These are phyloP conservation scores for Palloptera scutellata DNA, from an alignment of 2,888 invertebrate species.

Conservation along the genomic window DNA sequence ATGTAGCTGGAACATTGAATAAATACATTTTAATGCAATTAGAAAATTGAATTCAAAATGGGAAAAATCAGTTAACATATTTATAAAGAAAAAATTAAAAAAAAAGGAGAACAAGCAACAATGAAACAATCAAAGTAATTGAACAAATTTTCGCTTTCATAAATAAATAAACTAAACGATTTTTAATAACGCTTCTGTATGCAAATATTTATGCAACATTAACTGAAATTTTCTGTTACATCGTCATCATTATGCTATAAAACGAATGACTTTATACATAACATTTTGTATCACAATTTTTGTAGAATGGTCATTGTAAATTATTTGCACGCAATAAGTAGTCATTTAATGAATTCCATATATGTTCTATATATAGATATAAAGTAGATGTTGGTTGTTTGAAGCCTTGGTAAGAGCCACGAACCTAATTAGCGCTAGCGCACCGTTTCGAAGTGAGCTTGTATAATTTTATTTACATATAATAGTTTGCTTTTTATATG, in stretches of 20 bases:
- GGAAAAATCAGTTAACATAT: background rate
- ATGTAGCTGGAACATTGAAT: conserved; percentile 22
- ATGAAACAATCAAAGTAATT: background rate
- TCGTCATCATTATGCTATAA: too few relatives aligned
- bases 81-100: too few relatives aligned
- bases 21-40: conserved; percentile 8
- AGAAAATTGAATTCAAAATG: conserved; percentile 18
- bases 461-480: too few relatives aligned
- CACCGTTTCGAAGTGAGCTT: too few relatives aligned
- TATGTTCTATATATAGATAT: too few relatives aligned
- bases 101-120: background rate
- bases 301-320: background rate
- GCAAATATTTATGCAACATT: background rate
- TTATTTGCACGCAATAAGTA: background rate
- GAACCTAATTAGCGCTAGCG: too few relatives aligned
- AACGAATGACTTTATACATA: too few relatives aligned
- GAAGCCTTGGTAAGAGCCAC: too few relatives aligned
- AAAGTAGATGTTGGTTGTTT: too few relatives aligned
- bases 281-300: too few relatives aligned
- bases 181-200: background rate
- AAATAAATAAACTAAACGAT: background rate
- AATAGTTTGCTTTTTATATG: too few relatives aligned
- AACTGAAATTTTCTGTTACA: too few relatives aligned
- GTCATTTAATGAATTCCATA: background rate
- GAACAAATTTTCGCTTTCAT: background rate